A percentile compares a stretch with the other conserved stretches of the same genome.
These are phyloP conservation scores for Tachuris rubrigastra DNA, from an alignment of 2,113 vertebrate genomes.

Conservation along the genomic window DNA sequence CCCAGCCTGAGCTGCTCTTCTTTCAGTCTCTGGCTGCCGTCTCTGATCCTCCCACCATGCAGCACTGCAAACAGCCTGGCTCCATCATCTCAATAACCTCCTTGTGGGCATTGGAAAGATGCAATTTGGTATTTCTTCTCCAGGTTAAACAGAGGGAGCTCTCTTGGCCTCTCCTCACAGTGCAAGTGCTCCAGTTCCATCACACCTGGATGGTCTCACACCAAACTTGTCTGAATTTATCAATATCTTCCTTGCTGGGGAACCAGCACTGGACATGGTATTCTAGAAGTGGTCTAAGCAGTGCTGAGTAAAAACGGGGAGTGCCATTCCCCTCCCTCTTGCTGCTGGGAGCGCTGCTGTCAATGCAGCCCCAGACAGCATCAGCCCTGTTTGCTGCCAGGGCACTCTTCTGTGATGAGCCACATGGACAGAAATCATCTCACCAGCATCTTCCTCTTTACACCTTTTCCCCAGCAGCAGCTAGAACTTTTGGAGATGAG, in stretches of 20 bases:
- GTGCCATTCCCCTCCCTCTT: accelerated
- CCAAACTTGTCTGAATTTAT: background rate
- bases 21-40: background rate
- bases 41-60: background rate
- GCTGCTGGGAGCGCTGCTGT: background rate
- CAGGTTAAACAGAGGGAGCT: background rate
- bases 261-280: background rate
- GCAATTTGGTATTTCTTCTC: background rate
- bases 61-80: background rate
- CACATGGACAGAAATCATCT: background rate
- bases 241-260: accelerated
- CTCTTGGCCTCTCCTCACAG: background rate
- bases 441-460: background rate
- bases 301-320: background rate
- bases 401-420: background rate
- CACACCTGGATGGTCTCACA: background rate
- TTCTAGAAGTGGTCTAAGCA: background rate
- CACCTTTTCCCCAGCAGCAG: background rate
- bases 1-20: background rate
- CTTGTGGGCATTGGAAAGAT: background rate
- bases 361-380: background rate
- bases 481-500: background rate
- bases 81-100: background rate
- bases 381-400: background rate
- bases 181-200: background rate